Conservation (phyloP, 2,888 invertebrate genomes). For the Antheraea yamamai region DNA sequence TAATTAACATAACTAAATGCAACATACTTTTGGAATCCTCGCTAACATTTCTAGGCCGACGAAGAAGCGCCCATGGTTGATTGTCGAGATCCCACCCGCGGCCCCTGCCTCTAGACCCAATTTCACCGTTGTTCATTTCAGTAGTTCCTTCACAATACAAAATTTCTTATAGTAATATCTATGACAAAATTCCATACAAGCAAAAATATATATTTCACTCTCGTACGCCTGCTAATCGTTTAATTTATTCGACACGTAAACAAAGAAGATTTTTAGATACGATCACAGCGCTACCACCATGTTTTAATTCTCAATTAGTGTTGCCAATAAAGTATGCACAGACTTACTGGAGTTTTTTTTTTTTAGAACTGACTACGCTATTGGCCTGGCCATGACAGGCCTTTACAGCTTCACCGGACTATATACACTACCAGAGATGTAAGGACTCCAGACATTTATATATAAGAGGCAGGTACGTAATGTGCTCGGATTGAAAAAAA, state of each 20-base stretch:
- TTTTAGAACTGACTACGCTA: too few relatives aligned
- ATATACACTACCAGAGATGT: too few relatives aligned
- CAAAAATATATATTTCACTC: slow-evolving; percentile 34
- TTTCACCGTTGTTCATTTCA: slow-evolving; percentile 80
- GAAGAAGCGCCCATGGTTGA: slow-evolving; percentile 74
- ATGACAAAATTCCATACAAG: slow-evolving; percentile 64
- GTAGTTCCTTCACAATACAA: slow-evolving; percentile 43
- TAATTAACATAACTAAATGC: not conserved
- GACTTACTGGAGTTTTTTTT: not conserved
- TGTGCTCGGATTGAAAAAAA: too few relatives aligned
- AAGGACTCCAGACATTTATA: too few relatives aligned
- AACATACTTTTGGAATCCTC: slow-evolving; percentile 65
- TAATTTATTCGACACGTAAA: slow-evolving; percentile 75
- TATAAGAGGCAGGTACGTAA: too few relatives aligned
- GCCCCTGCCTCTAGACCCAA: slow-evolving; percentile 77
- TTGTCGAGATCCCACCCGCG: slow-evolving; percentile 76
- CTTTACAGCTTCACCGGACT: too few relatives aligned
- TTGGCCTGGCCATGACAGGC: too few relatives aligned
- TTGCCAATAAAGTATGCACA: not conserved
- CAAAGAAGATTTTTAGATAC: slow-evolving; percentile 69
- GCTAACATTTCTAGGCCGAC: slow-evolving; percentile 62
- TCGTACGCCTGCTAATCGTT: slow-evolving; percentile 39
- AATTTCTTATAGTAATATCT: slow-evolving; percentile 42
- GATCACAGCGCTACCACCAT: slow-evolving; percentile 70
- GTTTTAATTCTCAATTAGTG: slow-evolving; percentile 37